Base-by-base conservation (phyloP, 2,888 invertebrate species). In the Stomorhina lunata region DNA sequence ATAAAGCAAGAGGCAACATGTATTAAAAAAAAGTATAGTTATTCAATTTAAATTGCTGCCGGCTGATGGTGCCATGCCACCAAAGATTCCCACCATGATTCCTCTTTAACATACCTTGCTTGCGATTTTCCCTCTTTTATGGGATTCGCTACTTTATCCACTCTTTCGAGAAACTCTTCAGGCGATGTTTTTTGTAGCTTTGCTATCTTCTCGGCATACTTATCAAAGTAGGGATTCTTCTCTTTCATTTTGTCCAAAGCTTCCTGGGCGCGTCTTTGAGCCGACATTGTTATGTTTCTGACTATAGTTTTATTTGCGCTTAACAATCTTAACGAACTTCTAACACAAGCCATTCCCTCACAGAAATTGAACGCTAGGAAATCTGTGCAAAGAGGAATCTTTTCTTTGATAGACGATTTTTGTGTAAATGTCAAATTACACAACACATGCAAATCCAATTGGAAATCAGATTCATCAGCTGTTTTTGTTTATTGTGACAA, bases 201-300 rank as follows among this genome's bases (percentile, higher is more conserved):
- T 0, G 95, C 93, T 84, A 97, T 95, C 89, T 96, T 96, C 1
- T 93, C 91, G 0, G 96, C 94, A 91, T 97, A 97, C 88, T 97
- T 97, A 17, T 95, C 94, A 87, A 92, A 97, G 88, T 95, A 97
- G 0, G 96, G 96, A 91, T 97, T 97, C 4, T 88, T 90, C 50
- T 92, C 91, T 57, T 90, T 91, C 5, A 94, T 85, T 15, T 92
- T 90, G 15, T 93, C 92, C 3, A 93, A 83, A 1, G 90, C 92
- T 86, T 93, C 92, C 85, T 92, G 91, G 15, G 92, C 89, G 27
- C 90, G 90, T 12, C 86, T 83, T 20, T 88, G 86, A 0, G 91
- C 90, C 1, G 92, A 91, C 92, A 92, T 93, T 61, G 86, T 86
- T 34, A 91, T 87, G 43, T 81, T 84, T 68, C 91, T 88, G 59